Conservation (phyloP, 2,113 vertebrate species). For the Butorides virescens region DNA sequence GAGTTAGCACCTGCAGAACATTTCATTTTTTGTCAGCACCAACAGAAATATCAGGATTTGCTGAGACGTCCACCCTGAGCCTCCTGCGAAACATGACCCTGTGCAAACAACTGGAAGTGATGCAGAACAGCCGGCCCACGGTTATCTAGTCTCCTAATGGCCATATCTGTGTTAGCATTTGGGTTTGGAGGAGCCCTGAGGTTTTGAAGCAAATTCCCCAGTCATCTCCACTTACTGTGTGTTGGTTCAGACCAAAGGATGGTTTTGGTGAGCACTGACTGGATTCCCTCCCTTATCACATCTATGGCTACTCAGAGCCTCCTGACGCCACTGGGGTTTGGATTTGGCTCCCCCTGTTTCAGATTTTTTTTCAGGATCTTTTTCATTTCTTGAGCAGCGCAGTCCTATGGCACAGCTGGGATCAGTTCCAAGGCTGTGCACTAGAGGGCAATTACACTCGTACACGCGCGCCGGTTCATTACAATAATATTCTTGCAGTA, state of each 20-base stretch:
- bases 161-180: background rate
- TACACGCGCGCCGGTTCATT: background rate
- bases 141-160: background rate
- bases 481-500: conserved; percentile 35
- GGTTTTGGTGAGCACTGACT: background rate
- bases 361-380: background rate
- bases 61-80: background rate
- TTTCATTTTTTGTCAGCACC: background rate
- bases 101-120: background rate
- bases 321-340: background rate
- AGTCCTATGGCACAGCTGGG: background rate
- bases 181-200: background rate
- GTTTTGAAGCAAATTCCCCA: background rate
- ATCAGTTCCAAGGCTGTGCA: conserved; percentile 63
- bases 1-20: background rate
- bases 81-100: background rate
- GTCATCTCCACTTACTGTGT: background rate
- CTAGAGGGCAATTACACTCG: conserved; percentile 62
- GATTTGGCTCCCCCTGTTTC: background rate
- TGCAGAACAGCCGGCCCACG: background rate
- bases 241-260: background rate
- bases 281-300: background rate
- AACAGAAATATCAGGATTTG: background rate
- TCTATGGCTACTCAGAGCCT: background rate
- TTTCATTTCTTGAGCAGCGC: background rate